phyloP scores from a whole-genome alignment of 2,888 invertebrate genomes.

The Protonemura montana region DNA sequence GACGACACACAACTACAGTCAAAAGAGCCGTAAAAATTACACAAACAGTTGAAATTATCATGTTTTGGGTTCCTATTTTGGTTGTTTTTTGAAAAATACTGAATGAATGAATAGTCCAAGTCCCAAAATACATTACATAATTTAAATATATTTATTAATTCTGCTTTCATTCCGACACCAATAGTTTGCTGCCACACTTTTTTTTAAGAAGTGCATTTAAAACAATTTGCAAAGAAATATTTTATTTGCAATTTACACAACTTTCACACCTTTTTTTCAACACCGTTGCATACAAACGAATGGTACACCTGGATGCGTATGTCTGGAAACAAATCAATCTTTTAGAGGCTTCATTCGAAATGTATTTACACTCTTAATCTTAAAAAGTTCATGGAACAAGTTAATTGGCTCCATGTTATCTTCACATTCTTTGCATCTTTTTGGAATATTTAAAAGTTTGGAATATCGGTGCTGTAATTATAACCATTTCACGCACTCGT shows the following conservation, averaged over 20 bases:
- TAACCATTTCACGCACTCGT: constrained; percentile 41
- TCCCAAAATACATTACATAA: constrained; percentile 44
- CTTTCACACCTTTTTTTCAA: neutral
- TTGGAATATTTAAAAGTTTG: constrained; percentile 49
- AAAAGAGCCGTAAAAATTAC: constrained; percentile 51
- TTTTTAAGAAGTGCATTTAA: constrained; percentile 47
- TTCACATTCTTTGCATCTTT: constrained; percentile 38
- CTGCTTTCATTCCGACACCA: constrained; percentile 50
- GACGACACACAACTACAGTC: constrained; percentile 50
- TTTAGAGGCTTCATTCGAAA: constrained; percentile 23
- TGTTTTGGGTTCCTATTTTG: constrained; percentile 7
- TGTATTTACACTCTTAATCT: constrained; percentile 43
- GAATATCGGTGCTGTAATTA: constrained; percentile 46
- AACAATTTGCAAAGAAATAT: constrained; percentile 48
- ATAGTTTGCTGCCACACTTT: constrained; percentile 49
- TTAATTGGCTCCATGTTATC: constrained; percentile 44
- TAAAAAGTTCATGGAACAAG: constrained; percentile 46
- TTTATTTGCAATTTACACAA: neutral
- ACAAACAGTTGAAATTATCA: constrained; percentile 48
- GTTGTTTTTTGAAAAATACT: constrained; percentile 48
- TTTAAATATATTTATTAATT: constrained; percentile 43
- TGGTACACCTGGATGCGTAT: neutral
- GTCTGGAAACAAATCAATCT: constrained; percentile 1
- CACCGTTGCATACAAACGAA: neutral
- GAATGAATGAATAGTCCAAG: constrained; percentile 41